Base-by-base conservation (phyloP, 2,888 invertebrate species). In the Cylindroiulus punctatus region DNA sequence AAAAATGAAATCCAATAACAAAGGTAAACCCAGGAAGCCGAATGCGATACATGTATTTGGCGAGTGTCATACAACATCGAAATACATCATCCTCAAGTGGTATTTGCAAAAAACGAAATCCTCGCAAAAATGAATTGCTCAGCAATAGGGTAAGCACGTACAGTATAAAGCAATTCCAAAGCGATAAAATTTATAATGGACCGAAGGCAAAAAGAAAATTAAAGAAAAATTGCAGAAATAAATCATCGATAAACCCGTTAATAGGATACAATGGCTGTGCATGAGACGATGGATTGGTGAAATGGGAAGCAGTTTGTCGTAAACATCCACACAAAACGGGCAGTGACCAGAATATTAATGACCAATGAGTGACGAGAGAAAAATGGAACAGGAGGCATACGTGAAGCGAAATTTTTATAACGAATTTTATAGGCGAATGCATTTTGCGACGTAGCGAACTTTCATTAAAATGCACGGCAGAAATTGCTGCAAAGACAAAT, bases 301-400 rank as follows among this genome's bases (percentile, higher is more conserved):
- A 57, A 57, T 57, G n/a, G 57, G 76, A 76, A 12, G 76, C 57
- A 30, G 76, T 76, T 76, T 30, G 30, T 30, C 26, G 76, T 30
- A 76, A 76, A 76, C 76, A 76, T 30, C 26, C 30, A 30, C 76
- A 76, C 76, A 76, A 76, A 76, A 76, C 76, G 76, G 40, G 44
- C n/a, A 83, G 83, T 83, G 83, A 83, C 83, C 40, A 44, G 83
- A 83, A 83, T 83, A 83, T 83, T 42, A 83, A 83, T 40, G 40
- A 83, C 42, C 83, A 40, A 83, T 40, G 83, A 83, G 30, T 44
- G 40, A 83, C 2, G 40, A 76, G 30, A 42, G 83, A 42, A 32
- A 40, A 82, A 82, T 81, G 81, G 4, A 8, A 30, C 30, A 30
- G 8, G 3, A 36, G 36, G 36, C 36, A 36, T 36, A 36, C 36